Evolutionary conservation across 1,140 invertebrate species (phyloP).

Genomic region (Solenopsis invicta): DNA sequence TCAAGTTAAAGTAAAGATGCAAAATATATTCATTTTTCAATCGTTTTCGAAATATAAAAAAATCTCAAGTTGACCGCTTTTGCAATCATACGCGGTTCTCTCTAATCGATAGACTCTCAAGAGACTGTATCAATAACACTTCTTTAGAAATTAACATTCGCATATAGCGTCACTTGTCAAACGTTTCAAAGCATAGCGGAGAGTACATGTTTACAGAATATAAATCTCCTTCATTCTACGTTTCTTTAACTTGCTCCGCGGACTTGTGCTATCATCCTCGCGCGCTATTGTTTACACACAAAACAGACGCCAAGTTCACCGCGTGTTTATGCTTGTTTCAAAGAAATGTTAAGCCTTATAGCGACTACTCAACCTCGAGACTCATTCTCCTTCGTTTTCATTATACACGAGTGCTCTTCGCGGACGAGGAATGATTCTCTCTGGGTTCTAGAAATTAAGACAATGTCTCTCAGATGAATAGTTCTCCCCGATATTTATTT

Average conservation of each 20-base stretch:
- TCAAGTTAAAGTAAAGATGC: too few species aligned
- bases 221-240: slow-evolving; percentile 37
- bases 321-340: slow-evolving; percentile 51
- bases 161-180: neutral
- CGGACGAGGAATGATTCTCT: neutral
- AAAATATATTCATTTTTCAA: neutral
- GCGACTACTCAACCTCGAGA: slow-evolving; percentile 3
- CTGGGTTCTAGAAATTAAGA: neutral
- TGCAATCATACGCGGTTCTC: neutral
- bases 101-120: neutral
- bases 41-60: neutral
- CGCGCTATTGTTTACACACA: slow-evolving; percentile 50
- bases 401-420: neutral
- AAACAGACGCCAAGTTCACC: slow-evolving; percentile 47
- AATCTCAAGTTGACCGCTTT: neutral
- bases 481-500: neutral
- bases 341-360: slow-evolving; percentile 34
- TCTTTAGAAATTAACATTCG: neutral
- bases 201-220: slow-evolving; percentile 38
- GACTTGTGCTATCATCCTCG: slow-evolving; percentile 27
- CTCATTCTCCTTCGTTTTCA: neutral
- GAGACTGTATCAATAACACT: neutral
- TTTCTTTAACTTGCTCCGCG: slow-evolving; percentile 42
- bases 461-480: neutral
- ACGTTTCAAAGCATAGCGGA: neutral